These are phyloP conservation scores for Ciconia stormi DNA, from an alignment of 2,113 vertebrate genomes.

Conservation along the genomic window DNA sequence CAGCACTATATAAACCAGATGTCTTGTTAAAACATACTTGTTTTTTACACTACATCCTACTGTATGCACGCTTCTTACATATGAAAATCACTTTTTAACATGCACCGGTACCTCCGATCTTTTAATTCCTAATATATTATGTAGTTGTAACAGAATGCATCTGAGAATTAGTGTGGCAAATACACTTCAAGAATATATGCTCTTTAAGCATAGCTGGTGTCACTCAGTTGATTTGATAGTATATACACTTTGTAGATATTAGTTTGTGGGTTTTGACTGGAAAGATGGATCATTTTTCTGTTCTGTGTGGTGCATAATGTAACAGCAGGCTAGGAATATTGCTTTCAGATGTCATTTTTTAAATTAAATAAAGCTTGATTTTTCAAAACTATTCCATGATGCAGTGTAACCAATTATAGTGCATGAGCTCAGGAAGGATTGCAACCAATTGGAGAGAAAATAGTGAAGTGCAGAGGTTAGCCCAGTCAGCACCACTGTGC, in stretches of 20 bases:
- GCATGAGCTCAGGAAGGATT: background rate
- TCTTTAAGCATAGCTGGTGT: background rate
- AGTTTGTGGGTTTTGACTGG: background rate
- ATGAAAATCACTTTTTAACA: background rate
- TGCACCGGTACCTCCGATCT: background rate
- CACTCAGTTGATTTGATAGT: background rate
- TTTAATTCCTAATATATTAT: conserved; percentile 15
- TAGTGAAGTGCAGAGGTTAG: background rate
- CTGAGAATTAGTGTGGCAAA: background rate
- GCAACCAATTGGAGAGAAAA: background rate
- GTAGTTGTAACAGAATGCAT: background rate
- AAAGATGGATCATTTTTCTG: background rate
- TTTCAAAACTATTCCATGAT: background rate
- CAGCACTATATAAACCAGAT: conserved; percentile 13
- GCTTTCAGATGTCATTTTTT: background rate
- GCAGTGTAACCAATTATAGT: background rate
- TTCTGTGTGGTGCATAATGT: background rate
- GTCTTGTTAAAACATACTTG: conserved; percentile 4
- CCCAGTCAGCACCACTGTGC: background rate
- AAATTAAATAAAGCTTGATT: background rate
- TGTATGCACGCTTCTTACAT: background rate
- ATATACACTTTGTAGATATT: background rate
- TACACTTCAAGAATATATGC: background rate
- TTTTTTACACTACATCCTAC: background rate
- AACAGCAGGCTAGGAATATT: background rate